These are phyloP conservation scores for Gymnoscopelus microlampas DNA, from an alignment of 2,797 vertebrate species.

Conservation along the genomic window DNA sequence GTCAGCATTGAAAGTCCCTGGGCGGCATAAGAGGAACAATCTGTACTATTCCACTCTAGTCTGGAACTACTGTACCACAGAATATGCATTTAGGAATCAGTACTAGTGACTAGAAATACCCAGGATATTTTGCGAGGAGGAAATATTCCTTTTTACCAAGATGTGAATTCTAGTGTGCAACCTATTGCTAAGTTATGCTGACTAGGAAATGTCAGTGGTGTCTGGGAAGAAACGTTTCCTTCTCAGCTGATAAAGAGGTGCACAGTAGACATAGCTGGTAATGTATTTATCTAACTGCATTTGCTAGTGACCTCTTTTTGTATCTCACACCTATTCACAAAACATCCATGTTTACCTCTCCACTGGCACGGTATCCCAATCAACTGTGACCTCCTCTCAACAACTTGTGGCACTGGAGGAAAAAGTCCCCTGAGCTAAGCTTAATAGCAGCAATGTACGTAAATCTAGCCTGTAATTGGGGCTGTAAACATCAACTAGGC, in stretches of 20 bases:
- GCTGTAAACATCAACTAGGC: conserved; percentile 49
- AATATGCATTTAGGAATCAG: conserved; percentile 21
- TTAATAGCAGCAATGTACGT: conserved; percentile 17
- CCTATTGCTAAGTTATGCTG: conserved; percentile 3
- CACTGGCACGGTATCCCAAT: neutral
- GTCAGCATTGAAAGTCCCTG: conserved; percentile 72
- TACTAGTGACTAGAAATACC: conserved; percentile 6
- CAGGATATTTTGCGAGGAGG: conserved; percentile 17
- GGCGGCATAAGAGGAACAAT: conserved; percentile 56
- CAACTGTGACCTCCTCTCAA: conserved; percentile 14
- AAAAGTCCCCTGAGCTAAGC: conserved; percentile 1
- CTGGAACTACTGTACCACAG: conserved; percentile 14
- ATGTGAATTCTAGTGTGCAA: conserved; percentile 21
- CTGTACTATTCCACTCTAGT: conserved; percentile 46
- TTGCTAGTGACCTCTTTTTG: neutral
- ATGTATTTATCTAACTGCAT: conserved; percentile 14
- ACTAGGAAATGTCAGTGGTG: conserved; percentile 27
- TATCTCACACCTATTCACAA: neutral
- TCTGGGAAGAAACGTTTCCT: conserved; percentile 43
- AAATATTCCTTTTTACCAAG: conserved; percentile 23
- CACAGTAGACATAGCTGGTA: neutral
- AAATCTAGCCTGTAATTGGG: conserved; percentile 21
- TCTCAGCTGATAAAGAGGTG: conserved; percentile 4
- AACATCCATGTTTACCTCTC: neutral
- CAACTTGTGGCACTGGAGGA: neutral